phyloP scores from a whole-genome alignment of 2,888 invertebrate species.

The Acanthoscelides obtectus region DNA sequence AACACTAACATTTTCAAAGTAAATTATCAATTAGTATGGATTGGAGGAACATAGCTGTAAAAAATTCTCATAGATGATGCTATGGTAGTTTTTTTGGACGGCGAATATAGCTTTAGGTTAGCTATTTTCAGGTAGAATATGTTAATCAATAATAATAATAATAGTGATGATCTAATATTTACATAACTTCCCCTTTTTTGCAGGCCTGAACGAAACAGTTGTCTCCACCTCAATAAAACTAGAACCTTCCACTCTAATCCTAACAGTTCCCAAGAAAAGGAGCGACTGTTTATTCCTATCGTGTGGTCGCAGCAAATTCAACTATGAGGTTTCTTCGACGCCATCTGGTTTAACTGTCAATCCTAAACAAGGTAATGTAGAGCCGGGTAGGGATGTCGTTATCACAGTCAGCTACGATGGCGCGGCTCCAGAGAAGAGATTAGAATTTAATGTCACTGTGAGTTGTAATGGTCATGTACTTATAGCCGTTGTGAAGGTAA shows the following conservation, averaged over 20 bases:
- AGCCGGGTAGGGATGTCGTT: constrained; percentile 25
- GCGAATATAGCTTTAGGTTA: too few relatives aligned
- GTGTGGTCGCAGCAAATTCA: constrained; percentile 19
- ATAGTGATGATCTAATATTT: too few relatives aligned
- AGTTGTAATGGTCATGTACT: constrained; percentile 35
- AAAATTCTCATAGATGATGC: too few relatives aligned
- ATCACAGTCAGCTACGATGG: constrained; percentile 28
- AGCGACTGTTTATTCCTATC: constrained; percentile 28
- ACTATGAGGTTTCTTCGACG: constrained; percentile 21
- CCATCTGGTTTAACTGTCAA: constrained; percentile 23
- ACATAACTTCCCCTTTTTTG: background rate
- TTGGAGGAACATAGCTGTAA: too few relatives aligned
- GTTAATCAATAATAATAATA: too few relatives aligned
- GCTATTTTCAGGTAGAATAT: too few relatives aligned
- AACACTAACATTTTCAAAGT: too few relatives aligned
- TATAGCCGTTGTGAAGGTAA: constrained; percentile 32
- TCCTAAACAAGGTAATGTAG: constrained; percentile 25
- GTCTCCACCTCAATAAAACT: constrained; percentile 17
- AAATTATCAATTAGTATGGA: too few relatives aligned
- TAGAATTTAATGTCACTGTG: constrained; percentile 27
- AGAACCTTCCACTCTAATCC: constrained; percentile 29
- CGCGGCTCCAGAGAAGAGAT: constrained; percentile 10
- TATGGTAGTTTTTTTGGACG: too few relatives aligned
- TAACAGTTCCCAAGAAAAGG: constrained; percentile 29
- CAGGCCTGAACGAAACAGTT: background rate